Base-by-base conservation (phyloP, 2,797 vertebrate genomes). In the Scarus forsteni region DNA sequence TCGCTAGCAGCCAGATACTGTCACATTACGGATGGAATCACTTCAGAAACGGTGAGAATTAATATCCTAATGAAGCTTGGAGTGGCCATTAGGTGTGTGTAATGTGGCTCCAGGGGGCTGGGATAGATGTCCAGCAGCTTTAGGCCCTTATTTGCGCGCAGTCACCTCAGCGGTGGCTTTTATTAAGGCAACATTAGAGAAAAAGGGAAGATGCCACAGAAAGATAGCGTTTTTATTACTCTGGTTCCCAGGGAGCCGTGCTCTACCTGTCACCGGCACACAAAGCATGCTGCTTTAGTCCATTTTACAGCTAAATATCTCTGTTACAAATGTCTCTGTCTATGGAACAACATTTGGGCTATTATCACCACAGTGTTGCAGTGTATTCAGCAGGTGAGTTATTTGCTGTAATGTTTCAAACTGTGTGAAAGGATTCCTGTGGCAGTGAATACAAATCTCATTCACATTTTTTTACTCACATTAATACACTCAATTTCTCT, bases 51-150 rank as follows among this genome's bases (percentile, higher is more conserved):
- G 91, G 90, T 91, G 93, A 95, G 96, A 98, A 98, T 98, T 97
- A 97, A 99, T 98, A 97, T 95, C 96, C 95, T 98, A 98, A 98
- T 97, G 96, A 97, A 96, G 96, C 95, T 92, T 87, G 79, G 92
- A 95, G 95, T 95, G 94, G 94, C 96, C 95, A 98, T 98, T 98
- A 98, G 96, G 94, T 95, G 95, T 92, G 95, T 94, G 95, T 97
- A 97, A 98, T 97, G 96, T 95, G 95, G 95, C 97, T 97, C 96
- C 95, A 93, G 96, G 96, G 97, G 95, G 94, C 93, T 91, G 92
- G 76, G 96, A 98, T 97, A 95, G 95, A 98, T 97, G 96, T 94
- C 96, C 95, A 85, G 95, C 92, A 94, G 94, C 95, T 96, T 93
- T 84, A 94, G 95, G 94, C 92, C 95, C 96, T 92, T 96, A 96